A percentile compares a stretch with the other conserved stretches of the same genome.
These are phyloP conservation scores for Tragopan temminckii DNA, from an alignment of 2,797 vertebrate species.

Conservation along the genomic window DNA sequence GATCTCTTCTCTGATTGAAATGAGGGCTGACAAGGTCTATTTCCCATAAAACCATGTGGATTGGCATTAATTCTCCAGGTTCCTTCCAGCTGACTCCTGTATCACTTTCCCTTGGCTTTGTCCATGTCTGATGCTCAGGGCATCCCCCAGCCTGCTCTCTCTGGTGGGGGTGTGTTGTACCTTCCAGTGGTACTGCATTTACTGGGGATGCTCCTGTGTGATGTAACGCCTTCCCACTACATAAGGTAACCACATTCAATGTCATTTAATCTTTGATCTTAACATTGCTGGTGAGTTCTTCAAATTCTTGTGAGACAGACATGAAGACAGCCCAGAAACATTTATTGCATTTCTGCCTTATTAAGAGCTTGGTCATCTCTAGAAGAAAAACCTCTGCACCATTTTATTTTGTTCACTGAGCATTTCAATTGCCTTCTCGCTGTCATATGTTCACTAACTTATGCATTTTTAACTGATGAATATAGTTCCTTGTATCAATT, in stretches of 20 bases:
- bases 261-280: neutral
- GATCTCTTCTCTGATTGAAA: conserved; percentile 14
- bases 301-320: neutral
- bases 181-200: neutral
- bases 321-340: neutral
- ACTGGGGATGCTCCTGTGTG: rapidly evolving
- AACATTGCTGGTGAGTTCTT: neutral
- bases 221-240: neutral
- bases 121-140: neutral
- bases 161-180: neutral
- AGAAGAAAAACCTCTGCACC: neutral
- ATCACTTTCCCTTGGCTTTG: neutral
- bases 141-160: neutral
- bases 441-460: neutral
- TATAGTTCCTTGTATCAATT: neutral
- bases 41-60: neutral
- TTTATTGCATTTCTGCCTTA: neutral
- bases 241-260: rapidly evolving
- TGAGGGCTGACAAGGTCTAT: neutral
- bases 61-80: neutral
- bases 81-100: neutral
- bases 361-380: neutral
- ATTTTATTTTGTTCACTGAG: neutral
- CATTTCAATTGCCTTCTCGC: neutral
- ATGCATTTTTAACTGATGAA: conserved; percentile 10